These are phyloP conservation scores for Acipenser ruthenus DNA, from an alignment of 2,797 vertebrate species.

Conservation along the genomic window DNA sequence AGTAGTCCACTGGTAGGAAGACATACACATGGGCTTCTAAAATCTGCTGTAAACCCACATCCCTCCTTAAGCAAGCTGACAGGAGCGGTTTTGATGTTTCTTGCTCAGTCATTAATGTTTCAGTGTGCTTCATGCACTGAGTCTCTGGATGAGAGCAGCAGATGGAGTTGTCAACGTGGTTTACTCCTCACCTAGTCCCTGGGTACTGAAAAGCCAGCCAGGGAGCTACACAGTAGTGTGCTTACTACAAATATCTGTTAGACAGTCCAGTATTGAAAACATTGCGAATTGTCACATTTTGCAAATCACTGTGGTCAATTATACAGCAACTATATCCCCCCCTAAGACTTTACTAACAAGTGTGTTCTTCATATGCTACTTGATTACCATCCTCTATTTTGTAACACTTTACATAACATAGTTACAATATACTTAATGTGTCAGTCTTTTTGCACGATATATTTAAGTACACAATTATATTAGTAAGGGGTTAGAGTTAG, in stretches of 20 bases:
- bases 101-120: constrained; percentile 14
- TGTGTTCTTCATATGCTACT: too few species aligned
- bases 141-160: constrained; percentile 20
- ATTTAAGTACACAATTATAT: too few species aligned
- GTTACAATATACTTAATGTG: too few species aligned
- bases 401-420: too few species aligned
- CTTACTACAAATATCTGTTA: not conserved
- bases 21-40: not conserved
- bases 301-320: too few species aligned
- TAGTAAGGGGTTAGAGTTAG: too few species aligned
- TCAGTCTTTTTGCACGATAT: too few species aligned
- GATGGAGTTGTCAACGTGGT: constrained; percentile 29
- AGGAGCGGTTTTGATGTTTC: not conserved
- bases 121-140: constrained; percentile 18
- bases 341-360: too few species aligned
- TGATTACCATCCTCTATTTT: too few species aligned
- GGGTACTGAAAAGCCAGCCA: constrained; percentile 26
- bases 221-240: not conserved
- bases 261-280: not conserved
- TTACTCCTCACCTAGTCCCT: constrained; percentile 20
- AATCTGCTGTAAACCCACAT: too few species aligned
- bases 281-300: too few species aligned
- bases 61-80: not conserved
- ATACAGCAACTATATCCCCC: too few species aligned
- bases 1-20: not conserved